A percentile compares a stretch with the other conserved stretches of the same genome.
These are phyloP conservation scores for Hofmannophila pseudospretella DNA, from an alignment of 2,888 invertebrate species.

Conservation along the genomic window DNA sequence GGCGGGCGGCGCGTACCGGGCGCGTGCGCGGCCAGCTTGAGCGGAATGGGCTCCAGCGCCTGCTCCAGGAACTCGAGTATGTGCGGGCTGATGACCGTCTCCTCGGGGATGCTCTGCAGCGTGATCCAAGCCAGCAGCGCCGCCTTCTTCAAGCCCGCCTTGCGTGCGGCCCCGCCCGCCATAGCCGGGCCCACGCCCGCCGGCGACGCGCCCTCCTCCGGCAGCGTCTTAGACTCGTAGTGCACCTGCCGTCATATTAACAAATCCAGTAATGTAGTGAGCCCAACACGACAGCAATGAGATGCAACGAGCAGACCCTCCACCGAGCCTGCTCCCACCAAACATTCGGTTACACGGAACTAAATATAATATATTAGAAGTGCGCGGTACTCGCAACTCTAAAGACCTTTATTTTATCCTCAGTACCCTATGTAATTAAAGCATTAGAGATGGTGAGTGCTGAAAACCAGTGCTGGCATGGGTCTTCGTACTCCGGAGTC, in stretches of 20 bases:
- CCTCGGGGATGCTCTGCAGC: slow-evolving; percentile 97
- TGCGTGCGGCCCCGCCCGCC: slow-evolving; percentile 42
- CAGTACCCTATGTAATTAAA: no score
- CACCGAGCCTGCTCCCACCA: no score
- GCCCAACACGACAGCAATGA: no score
- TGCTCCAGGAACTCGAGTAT: slow-evolving; percentile 98
- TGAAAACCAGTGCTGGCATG: no score
- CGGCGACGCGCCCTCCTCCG: slow-evolving; percentile 67
- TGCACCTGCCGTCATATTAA: slow-evolving; percentile 84
- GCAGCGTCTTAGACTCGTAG: slow-evolving; percentile 87
- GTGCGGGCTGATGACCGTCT: slow-evolving; percentile 98
- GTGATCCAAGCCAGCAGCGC: slow-evolving; percentile 97
- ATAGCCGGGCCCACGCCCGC: slow-evolving; percentile 47
- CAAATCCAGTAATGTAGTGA: no score
- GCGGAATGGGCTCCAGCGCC: slow-evolving; percentile 95
- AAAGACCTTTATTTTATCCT: no score
- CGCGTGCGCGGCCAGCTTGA: slow-evolving; percentile 25
- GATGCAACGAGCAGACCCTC: no score
- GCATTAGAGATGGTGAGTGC: no score
- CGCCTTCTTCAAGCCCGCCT: slow-evolving; percentile 88
- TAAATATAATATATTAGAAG: no score
- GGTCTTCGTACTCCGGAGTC: no score
- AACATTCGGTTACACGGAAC: no score
- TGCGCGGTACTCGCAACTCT: no score
- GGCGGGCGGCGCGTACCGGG: slow-evolving; percentile 61